Percentiles rank a stretch among this genome's conserved stretches.
phyloP scores from a whole-genome alignment of 92 coral and sea anemone species.

The Ricordea florida region DNA sequence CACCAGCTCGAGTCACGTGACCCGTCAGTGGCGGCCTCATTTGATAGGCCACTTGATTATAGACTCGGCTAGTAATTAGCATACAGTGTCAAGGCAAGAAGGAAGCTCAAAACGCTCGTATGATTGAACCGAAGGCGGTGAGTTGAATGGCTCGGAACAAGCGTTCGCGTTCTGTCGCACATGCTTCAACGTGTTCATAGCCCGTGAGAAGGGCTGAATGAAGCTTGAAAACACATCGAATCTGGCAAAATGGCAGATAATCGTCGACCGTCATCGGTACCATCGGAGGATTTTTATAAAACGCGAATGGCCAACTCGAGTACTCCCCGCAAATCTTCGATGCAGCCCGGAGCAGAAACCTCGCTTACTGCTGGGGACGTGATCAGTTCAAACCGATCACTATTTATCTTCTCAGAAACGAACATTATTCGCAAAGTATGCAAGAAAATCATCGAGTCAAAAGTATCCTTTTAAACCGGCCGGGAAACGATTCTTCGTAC shows the following conservation, averaged over 20 bases:
- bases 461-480: slow-evolving; percentile 80
- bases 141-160: slow-evolving; percentile 74
- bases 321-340: slow-evolving; percentile 83
- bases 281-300: slow-evolving; percentile 87
- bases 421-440: slow-evolving; percentile 83
- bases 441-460: slow-evolving; percentile 82
- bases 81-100: slow-evolving; percentile 94
- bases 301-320: slow-evolving; percentile 85
- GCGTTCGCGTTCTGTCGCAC: slow-evolving; percentile 47
- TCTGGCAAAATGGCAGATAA: slow-evolving; percentile 77
- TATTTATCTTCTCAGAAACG: slow-evolving; percentile 82
- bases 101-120: slow-evolving; percentile 77
- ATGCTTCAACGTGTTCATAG: slow-evolving; percentile 13
- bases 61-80: slow-evolving; percentile 88
- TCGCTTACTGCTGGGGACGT: slow-evolving; percentile 47
- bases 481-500: not conserved
- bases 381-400: slow-evolving; percentile 72
- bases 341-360: slow-evolving; percentile 59
- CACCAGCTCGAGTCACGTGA: slow-evolving; percentile 80
- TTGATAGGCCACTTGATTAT: slow-evolving; percentile 87
- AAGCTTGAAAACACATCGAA: slow-evolving; percentile 44
- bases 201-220: slow-evolving; percentile 32
- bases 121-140: slow-evolving; percentile 66
- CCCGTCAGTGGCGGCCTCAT: slow-evolving; percentile 51
- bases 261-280: slow-evolving; percentile 87